phyloP scores from a whole-genome alignment of 1,140 invertebrate genomes.

The Macrostomum lignano region DNA sequence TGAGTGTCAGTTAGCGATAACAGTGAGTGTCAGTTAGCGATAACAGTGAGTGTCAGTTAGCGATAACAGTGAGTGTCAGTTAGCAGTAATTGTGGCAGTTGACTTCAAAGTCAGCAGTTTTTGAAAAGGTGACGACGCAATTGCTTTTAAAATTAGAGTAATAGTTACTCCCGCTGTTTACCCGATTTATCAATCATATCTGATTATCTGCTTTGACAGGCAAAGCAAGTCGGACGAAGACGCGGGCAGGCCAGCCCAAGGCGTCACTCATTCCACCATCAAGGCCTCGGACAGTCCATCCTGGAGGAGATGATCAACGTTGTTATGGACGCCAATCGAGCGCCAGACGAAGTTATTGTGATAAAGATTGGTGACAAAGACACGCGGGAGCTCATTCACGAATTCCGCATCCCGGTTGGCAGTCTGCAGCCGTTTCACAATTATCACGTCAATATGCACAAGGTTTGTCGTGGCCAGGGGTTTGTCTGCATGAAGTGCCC shows the following conservation, averaged over 20 bases:
- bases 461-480: constrained; percentile 10
- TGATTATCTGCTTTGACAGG: constrained; percentile 9
- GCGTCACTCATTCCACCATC: constrained; percentile 12
- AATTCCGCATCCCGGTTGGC: constrained; percentile 13
- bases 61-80: no score
- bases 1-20: no score
- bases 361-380: constrained; percentile 12
- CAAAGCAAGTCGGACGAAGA: constrained; percentile 13
- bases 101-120: no score
- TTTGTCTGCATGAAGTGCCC: neutral
- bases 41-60: no score
- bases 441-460: constrained; percentile 19
- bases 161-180: no score
- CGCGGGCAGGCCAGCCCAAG: constrained; percentile 8
- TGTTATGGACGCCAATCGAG: constrained; percentile 10
- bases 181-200: neutral
- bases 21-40: no score
- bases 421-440: constrained; percentile 18
- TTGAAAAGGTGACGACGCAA: no score
- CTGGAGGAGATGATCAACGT: constrained; percentile 15
- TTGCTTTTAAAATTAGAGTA: no score
- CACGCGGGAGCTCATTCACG: constrained; percentile 12
- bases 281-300: constrained; percentile 13
- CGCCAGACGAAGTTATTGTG: constrained; percentile 13
- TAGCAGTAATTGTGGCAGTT: no score